A percentile compares a stretch with the other conserved stretches of the same genome.
phyloP scores from a whole-genome alignment of 2,888 invertebrate species.

The Trypoxylon attenuatum region DNA sequence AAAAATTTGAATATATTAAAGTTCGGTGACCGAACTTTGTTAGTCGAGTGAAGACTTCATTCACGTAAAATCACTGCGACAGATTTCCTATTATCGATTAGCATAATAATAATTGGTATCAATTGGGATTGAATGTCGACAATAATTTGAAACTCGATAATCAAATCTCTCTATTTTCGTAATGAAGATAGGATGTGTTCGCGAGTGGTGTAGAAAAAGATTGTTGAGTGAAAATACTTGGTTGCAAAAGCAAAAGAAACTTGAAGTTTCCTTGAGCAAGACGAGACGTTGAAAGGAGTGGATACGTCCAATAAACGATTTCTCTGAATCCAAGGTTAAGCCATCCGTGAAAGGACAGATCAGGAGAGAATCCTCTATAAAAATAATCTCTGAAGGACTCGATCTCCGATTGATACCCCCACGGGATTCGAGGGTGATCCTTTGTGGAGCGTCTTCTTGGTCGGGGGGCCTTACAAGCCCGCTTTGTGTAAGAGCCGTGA shows the following conservation, averaged over 20 bases:
- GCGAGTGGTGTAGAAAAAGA: no score
- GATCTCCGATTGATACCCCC: slow-evolving; percentile 65
- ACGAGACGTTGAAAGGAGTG: slow-evolving; percentile 47
- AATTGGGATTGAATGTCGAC: no score
- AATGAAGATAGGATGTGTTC: no score
- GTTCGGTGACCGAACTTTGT: no score
- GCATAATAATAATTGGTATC: no score
- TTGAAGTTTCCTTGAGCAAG: slow-evolving; percentile 30
- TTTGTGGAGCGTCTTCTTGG: slow-evolving; percentile 46
- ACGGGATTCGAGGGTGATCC: slow-evolving; percentile 47
- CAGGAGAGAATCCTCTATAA: slow-evolving; percentile 60
- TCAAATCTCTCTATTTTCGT: no score
- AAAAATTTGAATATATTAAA: slow-evolving; percentile 34
- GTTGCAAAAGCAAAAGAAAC: no score
- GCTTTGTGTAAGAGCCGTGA: slow-evolving; percentile 48
- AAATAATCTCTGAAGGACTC: slow-evolving; percentile 65
- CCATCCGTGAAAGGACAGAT: slow-evolving; percentile 68
- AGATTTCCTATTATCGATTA: no score
- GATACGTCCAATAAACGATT: slow-evolving; percentile 60
- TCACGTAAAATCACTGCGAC: background rate
- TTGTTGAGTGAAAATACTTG: no score
- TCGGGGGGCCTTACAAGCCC: slow-evolving; percentile 29
- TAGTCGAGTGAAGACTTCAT: slow-evolving; percentile 10
- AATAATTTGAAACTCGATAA: no score
- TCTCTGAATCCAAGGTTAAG: slow-evolving; percentile 59